Evolutionary conservation across 2,113 vertebrate genomes (phyloP).

Genomic region (Alaudala cheleensis): DNA sequence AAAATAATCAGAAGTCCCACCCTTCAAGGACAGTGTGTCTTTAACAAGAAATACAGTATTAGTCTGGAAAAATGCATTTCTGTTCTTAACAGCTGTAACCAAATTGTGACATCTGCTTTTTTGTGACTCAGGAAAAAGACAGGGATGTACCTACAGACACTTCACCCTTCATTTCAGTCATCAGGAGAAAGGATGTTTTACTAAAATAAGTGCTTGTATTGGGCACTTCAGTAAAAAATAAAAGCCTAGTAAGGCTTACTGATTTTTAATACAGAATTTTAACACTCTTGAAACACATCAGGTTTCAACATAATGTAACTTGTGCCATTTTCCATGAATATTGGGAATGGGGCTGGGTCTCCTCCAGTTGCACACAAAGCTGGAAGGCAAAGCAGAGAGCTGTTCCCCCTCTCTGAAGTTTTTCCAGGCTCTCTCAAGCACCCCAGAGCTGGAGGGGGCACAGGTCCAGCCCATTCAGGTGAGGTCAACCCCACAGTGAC

Average conservation of each 20-base stretch:
- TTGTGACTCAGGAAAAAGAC: neutral
- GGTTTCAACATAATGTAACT: neutral
- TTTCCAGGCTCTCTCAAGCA: neutral
- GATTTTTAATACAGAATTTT: neutral
- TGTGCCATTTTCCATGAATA: neutral
- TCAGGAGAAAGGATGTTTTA: neutral
- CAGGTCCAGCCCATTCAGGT: neutral
- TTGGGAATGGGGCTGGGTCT: fast-evolving
- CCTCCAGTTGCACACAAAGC: fast-evolving
- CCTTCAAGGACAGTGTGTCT: neutral
- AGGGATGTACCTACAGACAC: neutral
- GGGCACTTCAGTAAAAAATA: neutral
- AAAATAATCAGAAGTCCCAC: neutral
- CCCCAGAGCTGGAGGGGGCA: fast-evolving
- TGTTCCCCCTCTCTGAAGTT: too few relatives aligned
- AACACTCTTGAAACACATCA: neutral
- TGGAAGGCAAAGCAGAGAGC: neutral
- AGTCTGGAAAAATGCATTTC: neutral
- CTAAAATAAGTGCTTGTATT: neutral
- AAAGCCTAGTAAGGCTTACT: neutral
- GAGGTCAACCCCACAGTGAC: neutral
- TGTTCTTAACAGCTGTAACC: neutral
- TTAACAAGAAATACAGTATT: neutral
- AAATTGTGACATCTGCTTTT: neutral
- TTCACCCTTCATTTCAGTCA: neutral